Evolutionary conservation across 23 tunicate genomes (phyloP), one percentile per base, ranked within the genome.

Genomic region (Ascidia mentula): DNA sequence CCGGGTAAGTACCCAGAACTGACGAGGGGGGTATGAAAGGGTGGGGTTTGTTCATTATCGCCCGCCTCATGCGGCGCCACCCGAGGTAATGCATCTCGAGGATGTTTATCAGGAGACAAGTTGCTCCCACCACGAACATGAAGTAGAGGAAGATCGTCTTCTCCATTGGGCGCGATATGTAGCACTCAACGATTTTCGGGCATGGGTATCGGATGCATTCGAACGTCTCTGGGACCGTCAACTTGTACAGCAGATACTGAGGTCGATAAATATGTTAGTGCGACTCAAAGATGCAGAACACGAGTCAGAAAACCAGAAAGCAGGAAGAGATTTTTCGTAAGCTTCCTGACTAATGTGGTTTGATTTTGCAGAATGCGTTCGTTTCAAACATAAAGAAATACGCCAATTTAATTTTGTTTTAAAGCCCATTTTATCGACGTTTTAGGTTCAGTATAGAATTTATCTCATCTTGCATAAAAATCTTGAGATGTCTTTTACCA

Each of bases 141-240:
- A 94, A 94, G 60, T 76, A 81, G 31, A 94, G 88, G 74, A 94
- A 94, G 32, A 94, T 73, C 33, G 91, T 85, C 70, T 94, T 94
- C 65, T 94, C 98, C 82, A 74, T 88, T 37, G 98, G 94, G 40
- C 98, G 40, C 4, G 98, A 94, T 22, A 94, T 59, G 87, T 89
- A 94, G 77, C 98, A 94, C 70, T 89, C 88, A 40, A 88, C 94
- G 24, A 74, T 77, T 36, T 75, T 59, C 18, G 85, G 90, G 39
- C 98, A 94, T 0, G 98, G 98, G 59, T 94, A 72, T 17, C 87
- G 70, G 53, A 59, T 70, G 81, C 98, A 94, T 37, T 84, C 79
- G 72, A 37, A 82, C 8, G 73, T 53, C 74, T 79, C 83, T 36
- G 90, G 90, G 71, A 94, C 98, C 28, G 79, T 59, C 82, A 75